These are phyloP conservation scores for Holothuria leucospilota DNA, from an alignment of 53 echinoderm and acorn worm species.

Conservation along the genomic window DNA sequence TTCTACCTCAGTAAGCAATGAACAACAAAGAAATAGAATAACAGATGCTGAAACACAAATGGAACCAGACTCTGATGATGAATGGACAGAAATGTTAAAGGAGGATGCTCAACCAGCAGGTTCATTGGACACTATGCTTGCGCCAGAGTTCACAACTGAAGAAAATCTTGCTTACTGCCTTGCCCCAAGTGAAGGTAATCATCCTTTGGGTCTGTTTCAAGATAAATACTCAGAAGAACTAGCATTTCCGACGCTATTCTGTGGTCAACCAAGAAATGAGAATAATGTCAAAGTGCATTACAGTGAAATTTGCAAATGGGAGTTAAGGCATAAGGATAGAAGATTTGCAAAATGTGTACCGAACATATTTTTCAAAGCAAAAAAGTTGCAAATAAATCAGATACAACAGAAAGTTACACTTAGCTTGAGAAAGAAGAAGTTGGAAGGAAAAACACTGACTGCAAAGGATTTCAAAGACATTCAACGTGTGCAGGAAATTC, in stretches of 20 bases:
- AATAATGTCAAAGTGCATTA: conserved; percentile 25
- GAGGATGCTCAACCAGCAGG: conserved; percentile 31
- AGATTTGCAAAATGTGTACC: conserved; percentile 42
- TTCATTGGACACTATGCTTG: conserved; percentile 54
- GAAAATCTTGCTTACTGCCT: conserved; percentile 29
- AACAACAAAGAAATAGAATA: not conserved
- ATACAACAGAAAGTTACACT: conserved; percentile 48
- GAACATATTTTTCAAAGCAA: conserved; percentile 49
- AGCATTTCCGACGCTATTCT: conserved; percentile 57
- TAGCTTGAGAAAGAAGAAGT: conserved; percentile 34
- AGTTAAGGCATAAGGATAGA: conserved; percentile 44
- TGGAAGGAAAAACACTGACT: conserved; percentile 39
- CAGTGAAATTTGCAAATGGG: conserved; percentile 48
- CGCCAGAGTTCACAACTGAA: conserved; percentile 9
- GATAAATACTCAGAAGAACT: conserved; percentile 53
- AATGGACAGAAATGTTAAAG: conserved; percentile 52
- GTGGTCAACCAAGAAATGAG: not conserved
- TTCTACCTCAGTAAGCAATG: too few relatives aligned
- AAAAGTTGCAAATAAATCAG: conserved; percentile 57
- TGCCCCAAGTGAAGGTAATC: conserved; percentile 60
- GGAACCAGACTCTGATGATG: conserved; percentile 54
- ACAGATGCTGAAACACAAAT: not conserved
- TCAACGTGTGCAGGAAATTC: not conserved
- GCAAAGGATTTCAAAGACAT: conserved; percentile 24
- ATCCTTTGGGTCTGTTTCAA: conserved; percentile 58